Percentiles rank a stretch among this genome's conserved stretches.
These are phyloP conservation scores for Papilio xuthus DNA, from an alignment of 1,140 invertebrate species.

Conservation along the genomic window DNA sequence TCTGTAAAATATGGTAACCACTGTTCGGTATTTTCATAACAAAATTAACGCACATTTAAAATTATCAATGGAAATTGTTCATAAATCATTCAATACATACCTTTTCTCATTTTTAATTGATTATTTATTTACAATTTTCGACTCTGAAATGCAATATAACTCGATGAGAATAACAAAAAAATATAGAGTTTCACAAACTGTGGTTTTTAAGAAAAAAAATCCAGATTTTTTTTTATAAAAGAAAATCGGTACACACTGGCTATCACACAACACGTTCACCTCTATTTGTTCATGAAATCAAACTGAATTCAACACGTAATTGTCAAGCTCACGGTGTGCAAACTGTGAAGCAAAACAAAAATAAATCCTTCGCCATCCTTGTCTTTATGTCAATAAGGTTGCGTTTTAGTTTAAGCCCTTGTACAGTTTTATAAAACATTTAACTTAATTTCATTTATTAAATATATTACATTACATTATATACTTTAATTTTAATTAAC, in stretches of 20 bases:
- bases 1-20: background rate
- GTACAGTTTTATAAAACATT: background rate
- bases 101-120: conserved; percentile 48
- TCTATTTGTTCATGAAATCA: background rate
- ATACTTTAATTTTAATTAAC: background rate
- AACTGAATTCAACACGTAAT: conserved; percentile 1
- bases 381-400: background rate
- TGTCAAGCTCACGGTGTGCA: background rate
- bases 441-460: background rate
- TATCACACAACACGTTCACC: background rate
- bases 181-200: background rate
- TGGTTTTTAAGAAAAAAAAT: background rate
- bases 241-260: background rate
- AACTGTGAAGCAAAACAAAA: background rate
- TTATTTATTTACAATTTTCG: conserved; percentile 3
- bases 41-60: conserved; percentile 22
- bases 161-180: background rate
- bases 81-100: conserved; percentile 45
- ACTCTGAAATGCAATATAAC: background rate
- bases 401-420: background rate
- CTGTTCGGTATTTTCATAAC: background rate
- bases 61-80: background rate
- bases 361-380: background rate
- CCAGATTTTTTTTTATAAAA: too few relatives aligned
- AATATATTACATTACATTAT: background rate